Conservation (phyloP, 1,140 invertebrate genomes). For the Halesus radiatus region DNA sequence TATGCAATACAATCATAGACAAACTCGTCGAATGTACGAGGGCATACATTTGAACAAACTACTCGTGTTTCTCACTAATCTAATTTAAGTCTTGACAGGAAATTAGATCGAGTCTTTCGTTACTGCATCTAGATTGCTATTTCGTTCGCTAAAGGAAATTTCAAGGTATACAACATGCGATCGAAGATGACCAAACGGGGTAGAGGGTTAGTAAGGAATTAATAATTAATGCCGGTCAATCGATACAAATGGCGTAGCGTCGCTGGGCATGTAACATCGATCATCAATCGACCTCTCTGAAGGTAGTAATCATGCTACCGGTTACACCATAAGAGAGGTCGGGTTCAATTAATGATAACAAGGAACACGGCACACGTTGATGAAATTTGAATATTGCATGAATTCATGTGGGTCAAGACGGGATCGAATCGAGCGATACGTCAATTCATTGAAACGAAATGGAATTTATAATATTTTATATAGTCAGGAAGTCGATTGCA, state of each 20-base stretch:
- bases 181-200: neutral
- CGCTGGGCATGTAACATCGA: constrained; percentile 8
- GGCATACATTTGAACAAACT: too few relatives aligned
- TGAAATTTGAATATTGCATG: neutral
- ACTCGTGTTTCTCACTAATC: too few relatives aligned
- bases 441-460: too few relatives aligned
- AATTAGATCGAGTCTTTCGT: too few relatives aligned
- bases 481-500: too few relatives aligned
- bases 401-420: neutral
- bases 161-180: neutral
- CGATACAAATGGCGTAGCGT: neutral
- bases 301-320: neutral
- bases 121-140: too few relatives aligned
- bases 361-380: neutral
- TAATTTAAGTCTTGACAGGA: too few relatives aligned
- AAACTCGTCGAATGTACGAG: too few relatives aligned
- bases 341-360: constrained; percentile 2
- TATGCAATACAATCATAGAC: too few relatives aligned
- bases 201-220: neutral
- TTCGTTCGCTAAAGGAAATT: too few relatives aligned
- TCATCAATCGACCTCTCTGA: neutral
- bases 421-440: too few relatives aligned
- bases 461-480: too few relatives aligned
- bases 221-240: constrained; percentile 15
- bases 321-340: neutral